Evolutionary conservation across 2,888 invertebrate species (phyloP).

Genomic region (Ethmia dodecea): DNA sequence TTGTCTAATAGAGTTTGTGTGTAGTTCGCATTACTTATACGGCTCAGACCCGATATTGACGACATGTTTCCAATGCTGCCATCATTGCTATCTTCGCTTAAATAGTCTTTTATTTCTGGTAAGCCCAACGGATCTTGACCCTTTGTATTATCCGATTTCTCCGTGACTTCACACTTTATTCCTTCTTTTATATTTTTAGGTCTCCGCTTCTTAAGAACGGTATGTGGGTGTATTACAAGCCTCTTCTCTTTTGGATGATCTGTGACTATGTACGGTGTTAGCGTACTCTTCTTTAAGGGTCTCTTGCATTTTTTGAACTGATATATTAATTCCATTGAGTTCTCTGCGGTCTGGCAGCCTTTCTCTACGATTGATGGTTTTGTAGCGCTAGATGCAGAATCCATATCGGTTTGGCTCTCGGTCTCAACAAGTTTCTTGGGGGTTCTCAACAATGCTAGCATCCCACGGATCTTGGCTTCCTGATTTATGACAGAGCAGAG

Average conservation of each 20-base stretch:
- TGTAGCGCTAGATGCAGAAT: too few species aligned
- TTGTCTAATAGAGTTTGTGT: too few species aligned
- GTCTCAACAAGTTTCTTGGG: constrained; percentile 13
- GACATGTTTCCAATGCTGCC: constrained; percentile 37
- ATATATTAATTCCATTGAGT: constrained; percentile 16
- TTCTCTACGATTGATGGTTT: constrained; percentile 5
- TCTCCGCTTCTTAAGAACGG: background rate
- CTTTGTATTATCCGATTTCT: too few species aligned
- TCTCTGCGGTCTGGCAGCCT: constrained; percentile 38
- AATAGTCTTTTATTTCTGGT: constrained; percentile 20
- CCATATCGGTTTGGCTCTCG: constrained; percentile 5
- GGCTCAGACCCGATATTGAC: background rate
- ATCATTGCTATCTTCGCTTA: constrained; percentile 39
- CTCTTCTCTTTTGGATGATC: constrained; percentile 26
- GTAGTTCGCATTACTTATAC: background rate
- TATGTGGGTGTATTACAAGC: constrained; percentile 32
- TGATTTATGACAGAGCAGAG: constrained; percentile 48
- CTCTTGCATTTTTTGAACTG: constrained; percentile 22
- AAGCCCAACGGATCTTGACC: background rate
- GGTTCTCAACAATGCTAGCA: constrained; percentile 40
- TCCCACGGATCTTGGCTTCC: constrained; percentile 45
- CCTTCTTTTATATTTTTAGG: background rate
- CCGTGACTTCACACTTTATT: too few species aligned
- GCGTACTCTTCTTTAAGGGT: constrained; percentile 19
- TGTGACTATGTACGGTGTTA: constrained; percentile 42